These are phyloP conservation scores for pig (Sus scrofa) DNA, from an alignment of 2,113 vertebrate species.

Conservation along the genomic window DNA sequence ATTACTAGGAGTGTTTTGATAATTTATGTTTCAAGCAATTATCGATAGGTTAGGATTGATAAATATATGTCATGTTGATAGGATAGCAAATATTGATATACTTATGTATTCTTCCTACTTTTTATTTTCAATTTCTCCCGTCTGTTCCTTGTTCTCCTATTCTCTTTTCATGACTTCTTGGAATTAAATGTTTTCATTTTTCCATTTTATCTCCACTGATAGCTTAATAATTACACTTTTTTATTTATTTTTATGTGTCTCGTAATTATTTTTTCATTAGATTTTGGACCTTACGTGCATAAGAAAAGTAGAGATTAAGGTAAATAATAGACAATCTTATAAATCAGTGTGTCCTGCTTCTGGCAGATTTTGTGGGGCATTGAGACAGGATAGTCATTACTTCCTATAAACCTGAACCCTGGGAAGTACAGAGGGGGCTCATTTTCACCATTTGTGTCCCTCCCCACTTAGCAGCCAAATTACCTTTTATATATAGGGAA, in stretches of 20 bases:
- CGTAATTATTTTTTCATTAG: not conserved
- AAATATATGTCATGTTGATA: not conserved
- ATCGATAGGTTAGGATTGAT: not conserved
- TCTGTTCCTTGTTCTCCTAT: not conserved
- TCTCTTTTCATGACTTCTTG: not conserved
- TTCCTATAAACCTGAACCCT: not conserved
- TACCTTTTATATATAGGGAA: not conserved
- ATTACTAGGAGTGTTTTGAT: not conserved
- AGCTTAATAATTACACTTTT: not conserved
- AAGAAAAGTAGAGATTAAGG: not conserved
- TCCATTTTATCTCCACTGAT: not conserved
- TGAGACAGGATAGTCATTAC: not conserved
- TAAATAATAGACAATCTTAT: not conserved
- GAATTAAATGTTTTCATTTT: not conserved
- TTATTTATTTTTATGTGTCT: not conserved
- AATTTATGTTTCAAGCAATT: not conserved
- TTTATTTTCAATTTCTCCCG: not conserved
- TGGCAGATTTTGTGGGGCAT: not conserved
- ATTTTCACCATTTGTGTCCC: not conserved
- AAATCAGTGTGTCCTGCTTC: not conserved
- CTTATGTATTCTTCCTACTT: not conserved
- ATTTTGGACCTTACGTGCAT: not conserved
- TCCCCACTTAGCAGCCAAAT: not conserved
- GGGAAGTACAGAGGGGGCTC: fast-evolving
- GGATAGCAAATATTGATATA: not conserved